Base-by-base conservation (phyloP, 2,797 vertebrate species). In the Tenualosa ilisha region DNA sequence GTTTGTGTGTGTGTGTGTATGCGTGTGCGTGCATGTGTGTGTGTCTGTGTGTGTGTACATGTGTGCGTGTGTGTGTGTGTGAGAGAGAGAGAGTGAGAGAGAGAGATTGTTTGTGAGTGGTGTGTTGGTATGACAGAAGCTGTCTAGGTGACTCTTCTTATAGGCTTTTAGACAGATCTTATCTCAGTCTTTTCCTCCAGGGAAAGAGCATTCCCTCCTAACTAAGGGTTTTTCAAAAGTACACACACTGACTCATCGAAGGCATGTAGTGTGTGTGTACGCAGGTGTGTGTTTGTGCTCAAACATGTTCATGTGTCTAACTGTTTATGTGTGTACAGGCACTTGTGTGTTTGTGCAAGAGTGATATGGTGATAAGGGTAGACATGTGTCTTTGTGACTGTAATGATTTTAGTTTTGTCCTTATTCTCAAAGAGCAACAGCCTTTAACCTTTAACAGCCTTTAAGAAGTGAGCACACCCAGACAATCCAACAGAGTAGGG, bases 221-320 rank as follows among this genome's bases (percentile, higher is more conserved):
- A 84, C 86, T 82, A 86, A 82, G 83, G 13, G 87, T 81, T 86
- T 86, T 88, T 86, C 81, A 12, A 24, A 56, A 24, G 5, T 13
- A 26, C 59, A 50, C 22, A 9, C 68, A 37, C 1, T 81, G 85
- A 75, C 82, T 68, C 72, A 72, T 82, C 85, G 82, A 83, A 81
- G 84, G 82, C 68, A 46, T 50, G 63, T n/a, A 12, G 31, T 54
- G 85, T 72, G 49, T 68, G n/a, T 82, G 81, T 31, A 17, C 37
- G 12, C n/a, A 15, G 17, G 22, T 17, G 81, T 17, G 37, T 46
- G 20, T 61, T 0, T 43, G 83, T 72, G 65, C 26, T 68, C 4
- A 15, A n/a, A n/a, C 24, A n/a, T 17, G 37, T 3, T 81, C 86
- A 59, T 24, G 81, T 26, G 3, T 0, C 53, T 43, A 54, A 63